phyloP scores from a whole-genome alignment of 2,113 vertebrate genomes.

The Syngnathoides biaculeatus region DNA sequence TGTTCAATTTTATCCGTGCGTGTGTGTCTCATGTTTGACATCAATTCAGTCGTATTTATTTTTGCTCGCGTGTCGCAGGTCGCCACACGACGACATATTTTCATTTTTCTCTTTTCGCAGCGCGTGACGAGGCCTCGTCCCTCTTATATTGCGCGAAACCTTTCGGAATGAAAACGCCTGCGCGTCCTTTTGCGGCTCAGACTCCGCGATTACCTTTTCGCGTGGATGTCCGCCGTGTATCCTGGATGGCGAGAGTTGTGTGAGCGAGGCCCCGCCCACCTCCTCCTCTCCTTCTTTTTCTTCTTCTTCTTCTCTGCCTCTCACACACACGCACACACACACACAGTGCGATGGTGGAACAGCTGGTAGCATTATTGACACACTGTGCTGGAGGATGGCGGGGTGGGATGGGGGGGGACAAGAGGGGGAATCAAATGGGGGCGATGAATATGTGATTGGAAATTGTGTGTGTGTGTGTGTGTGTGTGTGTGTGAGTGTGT shows the following conservation, averaged over 20 bases:
- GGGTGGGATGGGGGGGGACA: no score
- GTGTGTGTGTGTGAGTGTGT: conserved; percentile 29
- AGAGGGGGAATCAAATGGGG: conserved; percentile 43
- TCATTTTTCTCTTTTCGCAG: no score
- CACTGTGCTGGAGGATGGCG: conserved; percentile 49
- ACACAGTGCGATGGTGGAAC: conserved; percentile 53
- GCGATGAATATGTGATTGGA: conserved; percentile 5
- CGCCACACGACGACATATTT: no score
- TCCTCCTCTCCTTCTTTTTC: conserved; percentile 4
- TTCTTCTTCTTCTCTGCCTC: conserved; percentile 8
- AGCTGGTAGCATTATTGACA: conserved; percentile 72
- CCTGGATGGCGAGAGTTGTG: not conserved
- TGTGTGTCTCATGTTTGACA: no score
- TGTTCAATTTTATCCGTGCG: no score
- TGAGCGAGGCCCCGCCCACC: conserved; percentile 31
- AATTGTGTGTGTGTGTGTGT: conserved; percentile 20
- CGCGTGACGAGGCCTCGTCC: no score
- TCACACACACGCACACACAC: conserved; percentile 2
- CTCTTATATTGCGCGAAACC: no score
- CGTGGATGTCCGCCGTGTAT: conserved; percentile 67
- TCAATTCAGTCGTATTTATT: no score
- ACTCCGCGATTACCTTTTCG: conserved; percentile 75
- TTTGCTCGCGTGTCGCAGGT: no score
- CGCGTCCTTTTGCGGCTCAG: conserved; percentile 68
- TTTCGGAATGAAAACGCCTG: not conserved